Base-by-base conservation (phyloP, 2,797 vertebrate species). In the Anguilla pacifica region DNA sequence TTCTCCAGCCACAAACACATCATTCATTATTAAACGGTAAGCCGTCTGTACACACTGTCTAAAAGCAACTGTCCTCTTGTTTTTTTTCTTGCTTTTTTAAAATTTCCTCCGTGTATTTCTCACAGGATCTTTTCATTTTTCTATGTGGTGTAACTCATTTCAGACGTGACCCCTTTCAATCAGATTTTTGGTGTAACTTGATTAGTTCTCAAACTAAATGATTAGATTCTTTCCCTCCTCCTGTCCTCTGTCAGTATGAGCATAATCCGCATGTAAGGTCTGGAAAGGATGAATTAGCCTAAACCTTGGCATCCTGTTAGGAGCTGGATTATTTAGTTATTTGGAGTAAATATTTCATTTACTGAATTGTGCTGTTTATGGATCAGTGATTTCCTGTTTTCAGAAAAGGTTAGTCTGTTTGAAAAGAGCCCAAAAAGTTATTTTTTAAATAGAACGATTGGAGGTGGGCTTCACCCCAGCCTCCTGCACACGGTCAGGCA, bases 1-100 rank as follows among this genome's bases (percentile, higher is more conserved):
- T 89, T 92, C 92, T 95, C 94, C 92, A 88, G 92, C 94, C 92
- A 94, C 95, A 95, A 89, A 46, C 39, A n/a, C 72, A 89, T 91
- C 93, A 94, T 95, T 53, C 83, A 93, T 95, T 93, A 96, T 95
- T 93, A 91, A 95, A 11, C 2, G 90, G 89, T 39, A 84, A 70
- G 89, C 35, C 91, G 90, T 90, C 92, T 92, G 91, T 51, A 4
- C 49, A 51, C 91, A 91, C 86, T 88, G 87, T 87, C 90, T 92
- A 93, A 92, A 93, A 93, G 93, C 94, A 95, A 91, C 94, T 95
- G 93, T 81, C 39, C 77, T 81, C 15, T 22, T 49, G 19, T 81
- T 81, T 39, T 2, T 49, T 81, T 49, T 15, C 49, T 25, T 6
- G 6, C 10, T 31, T 74, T 3, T 0, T 67, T 67, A n/a, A n/a